Evolutionary conservation across 2,888 invertebrate species (phyloP).

Genomic region (Bruchidius siliquastri): DNA sequence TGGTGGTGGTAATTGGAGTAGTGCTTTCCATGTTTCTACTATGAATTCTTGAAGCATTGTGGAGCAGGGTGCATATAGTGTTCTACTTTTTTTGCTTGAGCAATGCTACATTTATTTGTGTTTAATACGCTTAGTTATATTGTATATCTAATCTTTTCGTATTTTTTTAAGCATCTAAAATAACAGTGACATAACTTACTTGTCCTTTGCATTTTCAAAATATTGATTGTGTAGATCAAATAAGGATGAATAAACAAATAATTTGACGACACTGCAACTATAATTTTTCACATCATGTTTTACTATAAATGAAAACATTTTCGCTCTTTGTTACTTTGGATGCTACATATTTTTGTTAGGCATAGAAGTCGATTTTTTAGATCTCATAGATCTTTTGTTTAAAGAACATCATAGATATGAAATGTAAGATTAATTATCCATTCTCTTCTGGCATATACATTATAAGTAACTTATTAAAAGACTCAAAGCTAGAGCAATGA

Average conservation of each 20-base stretch:
- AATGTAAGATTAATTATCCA: neutral
- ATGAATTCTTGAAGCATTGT: neutral
- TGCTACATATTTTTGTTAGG: neutral
- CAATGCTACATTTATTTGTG: neutral
- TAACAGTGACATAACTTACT: too few relatives aligned
- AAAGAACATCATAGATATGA: neutral
- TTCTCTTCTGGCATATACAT: too few relatives aligned
- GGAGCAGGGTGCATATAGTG: neutral
- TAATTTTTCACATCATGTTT: too few relatives aligned
- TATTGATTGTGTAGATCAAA: too few relatives aligned
- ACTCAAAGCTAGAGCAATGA: too few relatives aligned
- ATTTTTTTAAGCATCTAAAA: neutral
- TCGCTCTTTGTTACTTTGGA: neutral
- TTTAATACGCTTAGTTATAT: neutral
- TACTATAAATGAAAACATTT: too few relatives aligned
- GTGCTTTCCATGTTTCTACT: neutral
- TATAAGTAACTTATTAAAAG: too few relatives aligned
- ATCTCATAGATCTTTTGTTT: neutral
- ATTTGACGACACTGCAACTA: too few relatives aligned
- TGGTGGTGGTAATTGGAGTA: neutral
- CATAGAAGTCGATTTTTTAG: neutral
- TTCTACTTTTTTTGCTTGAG: neutral
- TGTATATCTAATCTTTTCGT: neutral
- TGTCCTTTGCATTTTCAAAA: too few relatives aligned
- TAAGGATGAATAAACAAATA: too few relatives aligned